Base-by-base conservation (phyloP, 2,797 vertebrate species). In the Moxostoma hubbsi region DNA sequence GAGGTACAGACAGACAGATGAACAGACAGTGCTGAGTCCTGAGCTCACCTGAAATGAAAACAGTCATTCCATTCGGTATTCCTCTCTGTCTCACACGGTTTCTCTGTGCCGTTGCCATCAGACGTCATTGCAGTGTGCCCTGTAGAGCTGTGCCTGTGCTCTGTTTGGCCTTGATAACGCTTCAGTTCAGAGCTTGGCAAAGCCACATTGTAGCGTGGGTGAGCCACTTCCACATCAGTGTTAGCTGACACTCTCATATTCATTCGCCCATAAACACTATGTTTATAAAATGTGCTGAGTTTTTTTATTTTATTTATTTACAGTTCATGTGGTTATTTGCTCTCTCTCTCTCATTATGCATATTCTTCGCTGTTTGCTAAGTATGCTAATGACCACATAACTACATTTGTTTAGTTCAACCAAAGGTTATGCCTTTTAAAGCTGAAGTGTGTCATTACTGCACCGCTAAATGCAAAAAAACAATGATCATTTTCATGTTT, bases 81-180 rank as follows among this genome's bases (percentile, higher is more conserved):
- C 36, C 36, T 36, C 36, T 54, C 64, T 49, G 11, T 59, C 78
- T 72, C 46, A 61, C 5, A 36, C 70, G 18, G 24, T 73, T 49
- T 73, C 54, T 43, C 16, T 58, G 46, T 46, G 13, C 63, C 57
- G 15, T 47, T 61, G 51, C 51, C 61, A 49, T 59, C 50, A 69
- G 36, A 24, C 83, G 54, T 82, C 83, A 90, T 91, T 89, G 87
- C 92, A 90, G 89, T 82, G n/a, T 77, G 84, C 88, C 88, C 83
- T 73, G 82, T 55, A 80, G 84, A 89, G 86, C 86, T 85, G 75
- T 83, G 85, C 85, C 85, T 83, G 54, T 86, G 85, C 67, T 87
- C 87, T 91, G 90, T 73, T 74, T 74, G 73, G 83, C 89, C 93
- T 91, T 92, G 92, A 93, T 92, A 92, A 91, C 86, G 89, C 89